Conservation (phyloP, 2,797 vertebrate genomes). For the Poecilia picta region DNA sequence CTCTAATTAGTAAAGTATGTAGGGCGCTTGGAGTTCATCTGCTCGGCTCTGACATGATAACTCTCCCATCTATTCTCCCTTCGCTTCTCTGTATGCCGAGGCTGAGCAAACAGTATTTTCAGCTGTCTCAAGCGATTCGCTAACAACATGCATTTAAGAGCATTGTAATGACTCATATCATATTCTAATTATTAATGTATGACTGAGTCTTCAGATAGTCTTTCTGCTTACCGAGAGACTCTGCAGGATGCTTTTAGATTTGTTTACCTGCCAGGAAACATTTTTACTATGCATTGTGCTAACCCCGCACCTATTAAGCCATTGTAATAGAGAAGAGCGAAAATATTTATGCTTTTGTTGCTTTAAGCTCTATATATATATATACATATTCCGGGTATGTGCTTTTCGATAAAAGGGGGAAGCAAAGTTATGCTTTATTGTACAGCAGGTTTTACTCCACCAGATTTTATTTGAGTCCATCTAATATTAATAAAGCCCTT, state of each 20-base stretch:
- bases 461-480: conserved; percentile 1
- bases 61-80: conserved; percentile 10
- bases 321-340: neutral
- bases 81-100: conserved; percentile 4
- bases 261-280: neutral
- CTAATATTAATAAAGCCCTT: conserved; percentile 3
- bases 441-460: conserved; percentile 1
- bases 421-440: neutral
- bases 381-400: neutral
- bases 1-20: conserved; percentile 34
- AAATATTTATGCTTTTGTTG: neutral
- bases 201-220: neutral
- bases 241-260: neutral
- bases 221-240: neutral
- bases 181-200: conserved; percentile 7
- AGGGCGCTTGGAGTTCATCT: conserved; percentile 6
- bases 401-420: neutral
- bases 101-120: neutral
- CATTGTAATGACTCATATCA: neutral
- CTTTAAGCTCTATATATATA: neutral
- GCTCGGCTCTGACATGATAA: conserved; percentile 1
- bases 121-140: neutral
- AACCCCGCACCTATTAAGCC: neutral
- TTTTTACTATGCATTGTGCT: neutral
- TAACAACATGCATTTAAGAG: conserved; percentile 8